Evolutionary conservation across 2,797 vertebrate species (phyloP).

Genomic region (Lepus townsendii): DNA sequence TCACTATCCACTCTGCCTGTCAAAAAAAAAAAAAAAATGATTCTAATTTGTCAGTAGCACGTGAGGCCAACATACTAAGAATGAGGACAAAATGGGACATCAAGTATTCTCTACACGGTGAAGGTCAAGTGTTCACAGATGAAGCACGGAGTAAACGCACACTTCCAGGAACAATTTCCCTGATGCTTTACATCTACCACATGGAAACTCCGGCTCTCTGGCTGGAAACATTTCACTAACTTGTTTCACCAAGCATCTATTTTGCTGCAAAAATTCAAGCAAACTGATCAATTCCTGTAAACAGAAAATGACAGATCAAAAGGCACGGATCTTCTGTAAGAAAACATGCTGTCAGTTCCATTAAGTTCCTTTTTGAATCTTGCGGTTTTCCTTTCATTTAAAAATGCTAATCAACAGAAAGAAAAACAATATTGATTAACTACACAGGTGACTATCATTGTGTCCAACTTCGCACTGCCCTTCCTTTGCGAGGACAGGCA

Average conservation of each 20-base stretch:
- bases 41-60: slow-evolving; percentile 22
- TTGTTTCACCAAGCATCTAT: not conserved
- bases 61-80: slow-evolving; percentile 57
- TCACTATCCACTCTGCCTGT: too few species aligned
- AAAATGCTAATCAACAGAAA: slow-evolving; percentile 7
- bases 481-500: not conserved
- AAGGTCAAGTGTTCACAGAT: slow-evolving; percentile 17
- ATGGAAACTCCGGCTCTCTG: not conserved
- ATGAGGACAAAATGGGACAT: not conserved
- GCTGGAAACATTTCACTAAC: not conserved
- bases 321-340: slow-evolving; percentile 7
- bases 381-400: slow-evolving; percentile 24
- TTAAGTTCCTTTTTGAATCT: not conserved
- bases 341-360: not conserved
- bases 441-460: not conserved
- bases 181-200: not conserved
- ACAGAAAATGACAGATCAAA: slow-evolving; percentile 24
- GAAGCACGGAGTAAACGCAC: slow-evolving; percentile 27
- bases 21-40: not conserved
- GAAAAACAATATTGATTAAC: not conserved
- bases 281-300: slow-evolving; percentile 18
- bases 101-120: not conserved
- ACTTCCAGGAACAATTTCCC: not conserved
- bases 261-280: slow-evolving; percentile 40
- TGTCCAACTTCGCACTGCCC: not conserved